These are phyloP conservation scores for Drosophila subpulchrella DNA, from an alignment of 1,140 invertebrate species.

Conservation along the genomic window DNA sequence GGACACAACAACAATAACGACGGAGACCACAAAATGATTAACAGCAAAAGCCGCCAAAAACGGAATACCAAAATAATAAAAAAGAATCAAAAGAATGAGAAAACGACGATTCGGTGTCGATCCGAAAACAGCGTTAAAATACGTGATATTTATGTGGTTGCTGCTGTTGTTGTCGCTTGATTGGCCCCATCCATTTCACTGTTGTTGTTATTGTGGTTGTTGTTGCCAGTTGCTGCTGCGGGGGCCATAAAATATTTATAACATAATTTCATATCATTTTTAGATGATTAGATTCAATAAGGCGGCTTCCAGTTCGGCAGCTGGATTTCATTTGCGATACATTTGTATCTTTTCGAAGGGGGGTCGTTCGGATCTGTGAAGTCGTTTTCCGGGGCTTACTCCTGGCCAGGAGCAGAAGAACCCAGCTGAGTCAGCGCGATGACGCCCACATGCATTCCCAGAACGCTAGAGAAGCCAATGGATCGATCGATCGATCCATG, in stretches of 20 bases:
- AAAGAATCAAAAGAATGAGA: slow-evolving; percentile 19
- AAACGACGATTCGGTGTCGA: slow-evolving; percentile 31
- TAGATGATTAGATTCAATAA: slow-evolving; percentile 80
- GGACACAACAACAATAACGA: slow-evolving; percentile 17
- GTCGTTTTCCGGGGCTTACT: neutral
- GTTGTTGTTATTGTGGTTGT: slow-evolving; percentile 27
- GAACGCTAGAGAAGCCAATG: slow-evolving; percentile 32
- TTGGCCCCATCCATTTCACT: slow-evolving; percentile 33
- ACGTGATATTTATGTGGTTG: slow-evolving; percentile 51
- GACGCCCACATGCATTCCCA: slow-evolving; percentile 53
- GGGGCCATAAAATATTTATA: slow-evolving; percentile 72
- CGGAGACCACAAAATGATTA: slow-evolving; percentile 76
- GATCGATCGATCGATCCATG: slow-evolving; percentile 12
- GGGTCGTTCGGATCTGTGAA: neutral
- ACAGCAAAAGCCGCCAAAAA: slow-evolving; percentile 64
- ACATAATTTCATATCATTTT: slow-evolving; percentile 81
- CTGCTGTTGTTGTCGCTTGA: slow-evolving; percentile 48
- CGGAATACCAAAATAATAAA: slow-evolving; percentile 14
- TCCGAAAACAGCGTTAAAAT: slow-evolving; percentile 61
- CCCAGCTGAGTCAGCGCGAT: slow-evolving; percentile 25
- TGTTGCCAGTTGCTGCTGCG: slow-evolving; percentile 12
- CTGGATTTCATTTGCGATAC: slow-evolving; percentile 28
- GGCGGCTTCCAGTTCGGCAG: slow-evolving; percentile 42
- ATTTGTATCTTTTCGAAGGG: slow-evolving; percentile 48
- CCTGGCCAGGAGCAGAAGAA: neutral